Base-by-base conservation (phyloP, 2,888 invertebrate genomes). In the Synergus umbraculus region DNA sequence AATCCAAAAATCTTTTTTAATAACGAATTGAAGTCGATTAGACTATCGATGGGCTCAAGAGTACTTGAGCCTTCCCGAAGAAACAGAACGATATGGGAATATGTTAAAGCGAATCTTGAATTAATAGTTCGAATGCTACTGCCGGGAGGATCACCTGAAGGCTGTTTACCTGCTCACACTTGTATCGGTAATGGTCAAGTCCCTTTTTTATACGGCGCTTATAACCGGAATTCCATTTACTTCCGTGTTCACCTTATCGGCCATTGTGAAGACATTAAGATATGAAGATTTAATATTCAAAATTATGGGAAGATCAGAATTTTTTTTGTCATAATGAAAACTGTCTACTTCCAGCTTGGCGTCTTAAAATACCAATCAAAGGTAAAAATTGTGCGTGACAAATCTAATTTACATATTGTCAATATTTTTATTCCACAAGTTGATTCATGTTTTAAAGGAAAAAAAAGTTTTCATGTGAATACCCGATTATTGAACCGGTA, bases 221-320 rank as follows among this genome's bases (percentile, higher is more conserved):
- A 89, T 87, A 90, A 90, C 89, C 89, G 87, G 89, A 89, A 89
- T 89, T 85, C 76, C 60, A 80, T 81, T 76, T 54, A 82, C 87
- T 89, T 90, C 89, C 90, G 89, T 87, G 85, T 89, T 89, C 85
- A 83, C 87, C 85, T 87, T 86, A 85, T 86, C 84, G 82, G 83
- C 79, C 84, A 87, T 87, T 88, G 86, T 86, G 79, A 83, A 83
- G 85, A 79, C 81, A 85, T 84, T 84, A 84, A 85, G 82, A 86
- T 88, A 87, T 85, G 85, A 87, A 86, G 86, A 87, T 86, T 37
- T 69, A 54, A 54, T 37, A 73, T 54, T 54, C 54, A 37, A 41
- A 29, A 73, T 54, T 63, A 49, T 76, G 76, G 73, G 76, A 76
- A 79, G 22, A 58, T 41, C 64, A 79, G 64, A 63, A 43, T 65